Percentiles rank a stretch among this genome's conserved stretches.
These are phyloP conservation scores for Sphenopsis melanotis DNA, from an alignment of 2,797 vertebrate species.

Conservation along the genomic window DNA sequence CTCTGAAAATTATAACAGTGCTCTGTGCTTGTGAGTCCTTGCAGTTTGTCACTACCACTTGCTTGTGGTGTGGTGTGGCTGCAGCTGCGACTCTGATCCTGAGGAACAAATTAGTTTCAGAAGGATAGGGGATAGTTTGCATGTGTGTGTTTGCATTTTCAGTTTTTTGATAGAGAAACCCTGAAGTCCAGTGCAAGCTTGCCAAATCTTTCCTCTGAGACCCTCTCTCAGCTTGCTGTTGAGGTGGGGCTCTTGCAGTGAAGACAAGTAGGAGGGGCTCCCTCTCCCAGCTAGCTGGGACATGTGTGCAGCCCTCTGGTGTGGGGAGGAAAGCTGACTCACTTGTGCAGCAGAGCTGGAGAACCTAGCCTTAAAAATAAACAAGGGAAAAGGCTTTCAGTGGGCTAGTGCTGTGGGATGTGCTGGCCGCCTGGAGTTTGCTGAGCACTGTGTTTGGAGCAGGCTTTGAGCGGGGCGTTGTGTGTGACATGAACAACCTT, in stretches of 20 bases:
- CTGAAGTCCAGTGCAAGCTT: neutral
- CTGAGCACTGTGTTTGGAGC: accelerated
- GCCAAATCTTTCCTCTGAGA: neutral
- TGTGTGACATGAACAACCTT: neutral
- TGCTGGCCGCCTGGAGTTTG: neutral
- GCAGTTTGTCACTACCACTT: neutral
- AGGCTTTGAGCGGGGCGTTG: neutral
- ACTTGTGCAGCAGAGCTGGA: neutral
- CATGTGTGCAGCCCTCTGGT: accelerated
- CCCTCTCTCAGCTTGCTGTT: neutral
- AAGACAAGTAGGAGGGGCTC: neutral
- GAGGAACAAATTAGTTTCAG: neutral
- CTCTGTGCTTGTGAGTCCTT: neutral
- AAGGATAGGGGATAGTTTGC: neutral
- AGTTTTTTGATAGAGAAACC: neutral
- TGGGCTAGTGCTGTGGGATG: neutral
- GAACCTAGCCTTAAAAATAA: neutral
- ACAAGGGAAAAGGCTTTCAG: neutral
- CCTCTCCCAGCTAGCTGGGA: neutral
- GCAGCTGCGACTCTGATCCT: neutral
- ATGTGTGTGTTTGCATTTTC: neutral
- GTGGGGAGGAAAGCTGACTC: neutral
- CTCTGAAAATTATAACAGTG: neutral
- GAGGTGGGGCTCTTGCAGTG: neutral
- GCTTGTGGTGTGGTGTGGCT: neutral